Evolutionary conservation across 2,797 vertebrate genomes (phyloP), one percentile per base, ranked within the genome.

Genomic region (Apogon talboti): DNA sequence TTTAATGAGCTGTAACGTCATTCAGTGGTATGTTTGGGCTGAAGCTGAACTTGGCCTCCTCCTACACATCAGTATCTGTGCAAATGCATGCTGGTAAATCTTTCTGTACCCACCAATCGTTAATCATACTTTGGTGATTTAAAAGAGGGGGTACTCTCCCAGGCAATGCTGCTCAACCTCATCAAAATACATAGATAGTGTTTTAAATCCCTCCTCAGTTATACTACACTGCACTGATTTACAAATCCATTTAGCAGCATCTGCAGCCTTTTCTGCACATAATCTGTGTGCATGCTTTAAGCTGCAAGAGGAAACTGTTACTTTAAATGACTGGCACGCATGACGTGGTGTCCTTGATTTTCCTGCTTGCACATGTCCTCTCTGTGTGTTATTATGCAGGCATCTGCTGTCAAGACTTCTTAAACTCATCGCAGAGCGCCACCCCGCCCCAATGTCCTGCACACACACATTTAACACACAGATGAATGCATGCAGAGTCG

Each of bases 391-490:
- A 83, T 89, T 81, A 87, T 76, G 79, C 82, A 86, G 82, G 84
- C 88, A 85, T 91, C 84, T 89, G 90, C 91, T 92, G 90, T 92
- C 92, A 93, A 88, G 85, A 91, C 72, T 83, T 72, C 88, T 92
- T 89, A 89, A 79, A 88, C 85, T 93, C 89, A 92, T 48, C 38
- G 48, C 68, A 14, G 63, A 57, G 14, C 49, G 56, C 48, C 57
- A 73, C 71, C 61, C 71, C 67, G 61, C 57, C 51, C 82, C 71
- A 65, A 66, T 45, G 70, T 78, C 60, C 59, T 35, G 70, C 51
- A 77, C 51, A 61, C 60, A 69, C 70, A 65, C 13, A 21, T 35
- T 43, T 42, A 53, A 48, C 61, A 48, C 64, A 60, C 64, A 50
- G 35, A 50, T 24, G 35, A 28, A 33, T 15, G 51, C 66, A 44